Evolutionary conservation across 1,140 invertebrate species (phyloP).

Genomic region (Pachypsylla venusta): DNA sequence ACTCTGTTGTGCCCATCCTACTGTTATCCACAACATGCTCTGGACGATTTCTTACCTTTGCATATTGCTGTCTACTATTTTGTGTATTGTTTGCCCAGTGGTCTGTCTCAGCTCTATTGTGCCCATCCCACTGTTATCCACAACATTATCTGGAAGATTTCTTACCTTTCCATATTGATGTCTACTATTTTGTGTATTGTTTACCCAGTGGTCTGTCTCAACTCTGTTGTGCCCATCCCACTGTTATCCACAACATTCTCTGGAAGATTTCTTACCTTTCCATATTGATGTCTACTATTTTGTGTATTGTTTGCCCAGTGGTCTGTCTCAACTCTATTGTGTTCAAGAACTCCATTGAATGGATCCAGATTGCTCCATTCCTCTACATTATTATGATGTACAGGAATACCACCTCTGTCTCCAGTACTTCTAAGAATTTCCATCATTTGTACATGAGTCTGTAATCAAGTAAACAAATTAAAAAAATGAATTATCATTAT

Average conservation of each 20-base stretch:
- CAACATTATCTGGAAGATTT: too few relatives aligned
- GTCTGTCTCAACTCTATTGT: constrained; percentile 36
- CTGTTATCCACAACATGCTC: too few relatives aligned
- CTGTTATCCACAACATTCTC: too few relatives aligned
- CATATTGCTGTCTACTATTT: constrained; percentile 35
- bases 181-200: constrained; percentile 32
- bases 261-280: constrained; percentile 39
- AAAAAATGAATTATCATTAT: constrained; percentile 4
- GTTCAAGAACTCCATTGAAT: constrained; percentile 37
- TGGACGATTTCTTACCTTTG: constrained; percentile 39
- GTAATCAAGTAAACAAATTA: neutral
- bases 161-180: constrained; percentile 39
- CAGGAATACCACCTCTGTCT: constrained; percentile 29
- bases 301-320: constrained; percentile 35
- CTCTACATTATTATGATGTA: constrained; percentile 36
- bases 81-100: constrained; percentile 35
- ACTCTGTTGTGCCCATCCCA: constrained; percentile 37
- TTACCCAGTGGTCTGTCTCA: constrained; percentile 37
- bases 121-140: constrained; percentile 38
- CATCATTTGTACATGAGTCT: constrained; percentile 27
- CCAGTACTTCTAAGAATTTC: constrained; percentile 32
- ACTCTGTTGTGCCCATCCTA: too few relatives aligned
- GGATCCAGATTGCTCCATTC: constrained; percentile 38
- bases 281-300: constrained; percentile 35
- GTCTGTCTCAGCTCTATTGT: constrained; percentile 36